A percentile compares a stretch with the other conserved stretches of the same genome.
phyloP scores from a whole-genome alignment of 2,113 vertebrate genomes.

The Cichladusa arquata region DNA sequence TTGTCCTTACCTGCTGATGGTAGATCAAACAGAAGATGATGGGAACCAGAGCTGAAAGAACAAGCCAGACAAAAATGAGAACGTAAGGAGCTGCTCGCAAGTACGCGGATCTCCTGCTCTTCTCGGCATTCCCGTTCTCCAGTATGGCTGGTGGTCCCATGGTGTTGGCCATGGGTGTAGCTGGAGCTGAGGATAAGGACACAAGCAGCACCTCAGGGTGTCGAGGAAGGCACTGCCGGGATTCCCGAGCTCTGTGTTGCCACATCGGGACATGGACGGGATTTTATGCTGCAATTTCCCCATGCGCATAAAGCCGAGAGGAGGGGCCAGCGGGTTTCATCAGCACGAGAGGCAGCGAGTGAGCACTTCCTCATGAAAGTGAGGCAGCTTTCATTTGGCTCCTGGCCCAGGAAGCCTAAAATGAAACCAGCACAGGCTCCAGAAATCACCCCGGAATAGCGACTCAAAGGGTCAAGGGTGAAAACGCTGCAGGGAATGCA shows the following conservation, averaged over 20 bases:
- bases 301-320: neutral
- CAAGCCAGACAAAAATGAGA: neutral
- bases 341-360: neutral
- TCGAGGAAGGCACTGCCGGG: neutral
- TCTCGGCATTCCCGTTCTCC: neutral
- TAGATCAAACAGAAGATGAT: neutral
- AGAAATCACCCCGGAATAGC: neutral
- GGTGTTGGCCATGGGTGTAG: neutral
- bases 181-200: neutral
- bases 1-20: conserved; percentile 48
- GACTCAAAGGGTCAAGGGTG: rapidly evolving
- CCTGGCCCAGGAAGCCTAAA: neutral
- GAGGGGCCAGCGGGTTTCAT: neutral
- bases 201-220: neutral
- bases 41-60: neutral
- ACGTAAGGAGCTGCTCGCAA: neutral
- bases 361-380: neutral
- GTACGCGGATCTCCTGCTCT: rapidly evolving
- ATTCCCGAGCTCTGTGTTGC: neutral
- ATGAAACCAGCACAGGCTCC: neutral
- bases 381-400: conserved; percentile 15
- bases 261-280: neutral
- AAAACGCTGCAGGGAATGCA: neutral
- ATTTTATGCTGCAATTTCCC: neutral
- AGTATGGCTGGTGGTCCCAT: neutral